Evolutionary conservation across 2,888 invertebrate genomes (phyloP).

Genomic region (Microdon myrmicae): DNA sequence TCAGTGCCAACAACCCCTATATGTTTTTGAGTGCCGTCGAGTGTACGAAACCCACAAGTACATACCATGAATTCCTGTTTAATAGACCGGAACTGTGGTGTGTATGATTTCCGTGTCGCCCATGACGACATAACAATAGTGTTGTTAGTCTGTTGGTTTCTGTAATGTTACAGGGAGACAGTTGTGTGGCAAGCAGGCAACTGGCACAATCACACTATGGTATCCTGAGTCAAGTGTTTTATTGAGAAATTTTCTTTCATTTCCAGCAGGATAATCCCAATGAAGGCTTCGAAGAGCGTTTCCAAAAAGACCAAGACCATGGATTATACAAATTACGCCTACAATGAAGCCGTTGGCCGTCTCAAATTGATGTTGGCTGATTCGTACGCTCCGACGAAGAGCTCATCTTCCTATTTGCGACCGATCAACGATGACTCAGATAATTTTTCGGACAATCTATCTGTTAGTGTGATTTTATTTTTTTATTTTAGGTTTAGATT

Average conservation of each 20-base stretch:
- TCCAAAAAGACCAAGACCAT: slow-evolving; percentile 69
- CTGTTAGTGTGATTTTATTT: slow-evolving; percentile 55
- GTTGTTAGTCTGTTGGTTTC: too few species aligned
- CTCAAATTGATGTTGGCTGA: slow-evolving; percentile 81
- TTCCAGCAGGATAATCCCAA: slow-evolving; percentile 59
- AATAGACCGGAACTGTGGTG: slow-evolving; percentile 43
- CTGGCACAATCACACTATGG: slow-evolving; percentile 10
- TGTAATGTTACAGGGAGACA: slow-evolving; percentile 3
- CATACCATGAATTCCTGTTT: slow-evolving; percentile 27
- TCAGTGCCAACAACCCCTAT: too few species aligned
- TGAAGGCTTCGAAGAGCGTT: slow-evolving; percentile 63
- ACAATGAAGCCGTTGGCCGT: slow-evolving; percentile 85
- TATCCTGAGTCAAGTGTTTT: slow-evolving; percentile 16
- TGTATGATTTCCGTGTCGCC: slow-evolving; percentile 36
- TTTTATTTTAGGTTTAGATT: neutral
- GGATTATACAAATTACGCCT: slow-evolving; percentile 85
- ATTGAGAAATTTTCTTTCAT: slow-evolving; percentile 14
- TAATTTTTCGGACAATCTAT: slow-evolving; percentile 70
- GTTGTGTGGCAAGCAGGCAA: neutral
- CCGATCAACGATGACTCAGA: slow-evolving; percentile 69
- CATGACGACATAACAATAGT: slow-evolving; percentile 35
- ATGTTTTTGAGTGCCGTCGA: too few species aligned
- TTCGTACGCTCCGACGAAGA: slow-evolving; percentile 73
- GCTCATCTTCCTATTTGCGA: slow-evolving; percentile 58
- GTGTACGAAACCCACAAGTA: too few species aligned